Evolutionary conservation across 2,113 vertebrate species (phyloP).

Genomic region (Ivindomyrus marchei): DNA sequence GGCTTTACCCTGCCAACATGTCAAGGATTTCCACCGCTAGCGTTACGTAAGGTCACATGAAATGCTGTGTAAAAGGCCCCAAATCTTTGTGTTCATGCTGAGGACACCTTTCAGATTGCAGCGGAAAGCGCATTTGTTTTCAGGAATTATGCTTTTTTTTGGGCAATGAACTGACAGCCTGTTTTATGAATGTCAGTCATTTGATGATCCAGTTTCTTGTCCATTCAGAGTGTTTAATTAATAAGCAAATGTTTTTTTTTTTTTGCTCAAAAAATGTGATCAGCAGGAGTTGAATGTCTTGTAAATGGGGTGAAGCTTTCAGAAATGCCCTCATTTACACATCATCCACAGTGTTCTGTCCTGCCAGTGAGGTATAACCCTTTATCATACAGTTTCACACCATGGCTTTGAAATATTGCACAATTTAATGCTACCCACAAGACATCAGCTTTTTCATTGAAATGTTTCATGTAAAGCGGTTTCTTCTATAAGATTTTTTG

Average conservation of each 20-base stretch:
- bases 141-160: neutral
- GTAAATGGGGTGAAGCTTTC: neutral
- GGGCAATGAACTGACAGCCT: neutral
- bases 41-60: slow-evolving; percentile 12
- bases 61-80: neutral
- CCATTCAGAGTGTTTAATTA: neutral
- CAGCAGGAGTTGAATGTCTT: neutral
- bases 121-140: too few species aligned
- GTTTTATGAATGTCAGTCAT: neutral
- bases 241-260: neutral
- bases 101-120: neutral
- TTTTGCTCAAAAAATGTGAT: neutral
- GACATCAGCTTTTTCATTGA: neutral
- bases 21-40: neutral
- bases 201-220: neutral
- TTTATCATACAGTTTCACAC: neutral
- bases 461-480: neutral
- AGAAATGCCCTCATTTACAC: neutral
- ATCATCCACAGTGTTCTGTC: neutral
- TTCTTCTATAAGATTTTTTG: neutral
- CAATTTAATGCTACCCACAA: neutral
- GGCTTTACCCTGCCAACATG: slow-evolving; percentile 6
- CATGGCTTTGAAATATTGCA: neutral
- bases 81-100: neutral
- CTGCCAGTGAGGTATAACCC: neutral